Evolutionary conservation across 2,113 vertebrate species (phyloP), one percentile per base, ranked within the genome.

Genomic region (Crotalus horridus): DNA sequence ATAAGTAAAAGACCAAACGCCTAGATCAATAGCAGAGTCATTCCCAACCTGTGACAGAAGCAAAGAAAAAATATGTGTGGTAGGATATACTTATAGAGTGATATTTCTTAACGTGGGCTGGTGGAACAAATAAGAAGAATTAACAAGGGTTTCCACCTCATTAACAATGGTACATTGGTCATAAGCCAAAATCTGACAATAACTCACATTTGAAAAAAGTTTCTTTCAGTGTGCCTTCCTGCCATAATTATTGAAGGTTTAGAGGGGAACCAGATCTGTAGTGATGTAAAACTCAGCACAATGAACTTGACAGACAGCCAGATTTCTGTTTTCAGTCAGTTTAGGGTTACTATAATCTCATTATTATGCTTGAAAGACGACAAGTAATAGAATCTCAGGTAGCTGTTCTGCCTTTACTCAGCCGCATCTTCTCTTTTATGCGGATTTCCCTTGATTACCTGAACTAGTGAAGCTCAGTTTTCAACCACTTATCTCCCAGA

Each of bases 301-400:
- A 98, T 98, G 98, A 98, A 97, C 97, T 98, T 98, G 98, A 98
- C 98, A 98, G 98, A 97, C 97, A 96, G 98, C 98, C 98, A 98
- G 97, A 98, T 97, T 98, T 97, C 97, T 98, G 98, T 97, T 98
- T 98, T 98, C 97, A 97, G 96, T 96, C 97, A 98, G 98, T 98
- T 98, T 99, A 98, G 96, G 98, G 99, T 99, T 99, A 98, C 98
- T 96, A 96, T 98, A 97, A 98, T 98, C 98, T 98, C 98, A 98
- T 98, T 98, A 98, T 98, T 97, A 98, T 98, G 98, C 98, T 98
- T 98, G 98, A 99, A 98, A 99, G 98, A 98, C 96, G 97, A 98
- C 98, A 98, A 97, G 98, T 98, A 98, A 98, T 97, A 97, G 98
- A 98, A 98, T 98, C 98, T 98, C 98, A 97, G 97, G 97, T 98